Evolutionary conservation across 2,797 vertebrate species (phyloP).

Genomic region (Xyrichtys novacula): DNA sequence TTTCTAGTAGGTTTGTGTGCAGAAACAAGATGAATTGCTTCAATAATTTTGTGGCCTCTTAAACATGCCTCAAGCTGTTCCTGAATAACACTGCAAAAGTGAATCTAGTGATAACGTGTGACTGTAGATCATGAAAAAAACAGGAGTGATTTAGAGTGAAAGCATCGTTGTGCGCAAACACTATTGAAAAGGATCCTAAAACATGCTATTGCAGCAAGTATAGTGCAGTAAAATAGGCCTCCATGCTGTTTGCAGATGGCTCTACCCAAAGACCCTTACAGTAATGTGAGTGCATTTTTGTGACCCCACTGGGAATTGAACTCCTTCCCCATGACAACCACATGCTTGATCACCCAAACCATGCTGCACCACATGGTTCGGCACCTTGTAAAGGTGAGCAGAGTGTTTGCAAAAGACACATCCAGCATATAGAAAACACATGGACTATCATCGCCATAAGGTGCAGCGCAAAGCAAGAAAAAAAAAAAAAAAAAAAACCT

Average conservation of each 20-base stretch:
- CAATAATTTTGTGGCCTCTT: slow-evolving; percentile 40
- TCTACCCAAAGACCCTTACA: slow-evolving; percentile 52
- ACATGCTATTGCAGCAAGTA: slow-evolving; percentile 19
- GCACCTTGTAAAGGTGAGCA: slow-evolving; percentile 53
- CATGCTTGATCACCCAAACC: slow-evolving; percentile 47
- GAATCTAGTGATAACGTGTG: slow-evolving; percentile 7
- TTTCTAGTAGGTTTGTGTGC: background rate
- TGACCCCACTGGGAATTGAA: slow-evolving; percentile 63
- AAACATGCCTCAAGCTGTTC: slow-evolving; percentile 27
- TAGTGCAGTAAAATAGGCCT: slow-evolving; percentile 49
- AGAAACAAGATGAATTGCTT: slow-evolving; percentile 37
- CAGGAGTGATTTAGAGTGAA: slow-evolving; percentile 2
- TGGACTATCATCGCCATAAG: slow-evolving; percentile 19
- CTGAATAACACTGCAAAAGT: slow-evolving; percentile 14
- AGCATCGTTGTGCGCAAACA: slow-evolving; percentile 2
- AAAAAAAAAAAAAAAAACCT: slow-evolving; percentile 13
- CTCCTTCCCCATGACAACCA: slow-evolving; percentile 57
- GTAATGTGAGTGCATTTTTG: slow-evolving; percentile 55
- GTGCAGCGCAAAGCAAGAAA: background rate
- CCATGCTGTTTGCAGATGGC: slow-evolving; percentile 66
- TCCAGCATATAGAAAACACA: slow-evolving; percentile 20
- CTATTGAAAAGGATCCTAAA: slow-evolving; percentile 28
- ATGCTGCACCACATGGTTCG: slow-evolving; percentile 15
- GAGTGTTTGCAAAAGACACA: slow-evolving; percentile 11
- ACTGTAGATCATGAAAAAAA: slow-evolving; percentile 25